Base-by-base conservation (phyloP, 1,140 invertebrate genomes). In the Papilio xuthus region DNA sequence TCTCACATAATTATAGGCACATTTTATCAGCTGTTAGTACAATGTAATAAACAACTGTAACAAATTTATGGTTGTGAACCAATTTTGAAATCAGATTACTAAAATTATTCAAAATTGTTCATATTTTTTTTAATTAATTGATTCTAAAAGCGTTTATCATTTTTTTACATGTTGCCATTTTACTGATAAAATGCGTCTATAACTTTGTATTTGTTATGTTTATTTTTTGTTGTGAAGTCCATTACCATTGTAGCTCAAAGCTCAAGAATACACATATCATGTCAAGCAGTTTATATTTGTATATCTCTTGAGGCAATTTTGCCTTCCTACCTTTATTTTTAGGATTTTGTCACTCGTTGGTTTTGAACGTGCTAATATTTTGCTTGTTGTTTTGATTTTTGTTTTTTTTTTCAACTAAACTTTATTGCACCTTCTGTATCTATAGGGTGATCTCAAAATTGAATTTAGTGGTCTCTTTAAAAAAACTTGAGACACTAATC, bases 201-300 rank as follows among this genome's bases (percentile, higher is more conserved):
- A 72, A 74, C 78, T 50, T 83, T 77, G 50, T 73, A 73, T 79
- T 79, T 53, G 18, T 70, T 37, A 73, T 80, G 75, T 53, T 76
- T 78, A 42, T 53, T 79, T 85, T 82, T 84, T 82, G 83, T 88
- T 91, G 87, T 90, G 82, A 87, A 88, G 77, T 86, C 83, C 87
- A 87, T 92, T 92, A 92, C 91, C 88, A 83, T 23, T 76, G 74
- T 88, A 86, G 87, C 89, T 90, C 79, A 80, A 88, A 88, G 90
- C 92, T 93, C 90, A 92, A 92, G 84, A 84, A 88, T 77, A 81
- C 79, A 90, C 91, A 93, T 93, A 92, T 92, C 90, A 89, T 88
- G 70, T 72, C 77, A 83, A 82, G 79, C 83, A 75, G 73, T 85
- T 72, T 79, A 79, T 79, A 75, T 74, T 73, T 56, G 26, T 77